A percentile compares a stretch with the other conserved stretches of the same genome.
Evolutionary conservation across 1,140 invertebrate genomes (phyloP).

Genomic region (Phymorhynchus buccinoides): DNA sequence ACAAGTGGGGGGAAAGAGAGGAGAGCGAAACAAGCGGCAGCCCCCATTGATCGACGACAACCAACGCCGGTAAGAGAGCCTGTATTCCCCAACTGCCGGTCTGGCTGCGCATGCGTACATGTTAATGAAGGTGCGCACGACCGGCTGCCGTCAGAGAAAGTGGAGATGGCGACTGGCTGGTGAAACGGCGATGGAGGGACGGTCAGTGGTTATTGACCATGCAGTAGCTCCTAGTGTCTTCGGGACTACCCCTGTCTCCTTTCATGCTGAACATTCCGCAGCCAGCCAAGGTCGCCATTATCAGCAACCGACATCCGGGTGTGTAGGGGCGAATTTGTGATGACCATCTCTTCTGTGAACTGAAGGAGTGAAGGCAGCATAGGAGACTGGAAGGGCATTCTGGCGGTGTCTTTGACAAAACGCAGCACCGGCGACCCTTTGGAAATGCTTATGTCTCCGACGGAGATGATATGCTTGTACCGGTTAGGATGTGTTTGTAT

Average conservation of each 20-base stretch:
- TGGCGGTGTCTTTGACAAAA: background rate
- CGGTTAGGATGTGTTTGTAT: background rate
- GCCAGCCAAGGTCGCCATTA: background rate
- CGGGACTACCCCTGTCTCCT: background rate
- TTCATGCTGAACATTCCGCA: background rate
- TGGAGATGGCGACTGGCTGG: slow-evolving; percentile 19
- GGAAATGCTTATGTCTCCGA: background rate
- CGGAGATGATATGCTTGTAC: background rate
- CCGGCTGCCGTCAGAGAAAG: slow-evolving; percentile 21
- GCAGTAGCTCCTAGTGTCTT: background rate
- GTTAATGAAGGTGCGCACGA: slow-evolving; percentile 33
- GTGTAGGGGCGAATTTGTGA: background rate
- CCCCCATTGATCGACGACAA: slow-evolving; percentile 19
- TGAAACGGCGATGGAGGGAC: slow-evolving; percentile 1
- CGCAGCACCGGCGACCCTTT: background rate
- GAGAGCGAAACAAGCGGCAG: background rate
- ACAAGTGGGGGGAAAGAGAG: background rate
- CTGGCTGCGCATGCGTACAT: slow-evolving; percentile 27
- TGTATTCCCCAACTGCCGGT: background rate
- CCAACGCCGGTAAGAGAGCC: slow-evolving; percentile 23
- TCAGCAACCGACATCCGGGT: background rate
- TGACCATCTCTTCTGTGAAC: background rate
- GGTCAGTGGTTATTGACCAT: slow-evolving; percentile 25
- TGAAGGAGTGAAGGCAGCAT: background rate
- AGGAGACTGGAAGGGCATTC: background rate